Conservation (phyloP, 1,140 invertebrate species). For the Panagrolaimus sp. region DNA sequence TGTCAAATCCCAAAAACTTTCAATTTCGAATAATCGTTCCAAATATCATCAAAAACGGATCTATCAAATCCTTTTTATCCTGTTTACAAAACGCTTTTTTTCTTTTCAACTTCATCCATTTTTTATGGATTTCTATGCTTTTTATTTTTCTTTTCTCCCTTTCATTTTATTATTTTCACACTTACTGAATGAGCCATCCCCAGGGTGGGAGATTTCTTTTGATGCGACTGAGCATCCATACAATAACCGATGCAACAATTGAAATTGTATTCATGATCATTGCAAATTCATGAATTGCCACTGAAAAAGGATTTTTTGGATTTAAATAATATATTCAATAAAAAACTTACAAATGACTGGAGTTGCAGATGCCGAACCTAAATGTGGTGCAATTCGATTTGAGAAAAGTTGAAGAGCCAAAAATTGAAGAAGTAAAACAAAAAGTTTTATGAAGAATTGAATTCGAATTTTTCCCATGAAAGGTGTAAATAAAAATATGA, state of each 20-base stretch:
- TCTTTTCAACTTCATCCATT: too few species aligned
- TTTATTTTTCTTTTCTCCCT: too few species aligned
- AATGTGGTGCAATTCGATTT: conserved; percentile 55
- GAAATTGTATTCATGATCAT: conserved; percentile 51
- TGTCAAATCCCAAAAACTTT: too few species aligned
- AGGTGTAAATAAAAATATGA: conserved; percentile 56
- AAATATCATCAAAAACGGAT: conserved; percentile 17
- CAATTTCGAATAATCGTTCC: conserved; percentile 1
- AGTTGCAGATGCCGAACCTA: conserved; percentile 51
- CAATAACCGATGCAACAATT: conserved; percentile 39
- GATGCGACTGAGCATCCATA: conserved; percentile 42
- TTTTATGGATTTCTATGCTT: too few species aligned
- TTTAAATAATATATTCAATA: conserved; percentile 20
- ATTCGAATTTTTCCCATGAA: conserved; percentile 48
- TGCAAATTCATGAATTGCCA: conserved; percentile 52
- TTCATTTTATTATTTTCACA: too few species aligned
- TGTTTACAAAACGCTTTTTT: too few species aligned
- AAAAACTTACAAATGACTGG: conserved; percentile 49
- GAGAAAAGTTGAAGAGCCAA: conserved; percentile 53
- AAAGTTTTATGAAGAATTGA: conserved; percentile 52
- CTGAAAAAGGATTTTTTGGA: conserved; percentile 29
- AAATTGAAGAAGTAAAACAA: conserved; percentile 51
- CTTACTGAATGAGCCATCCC: conserved; percentile 46
- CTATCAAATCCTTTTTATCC: not conserved
- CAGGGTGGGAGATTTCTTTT: conserved; percentile 53